A percentile compares a stretch with the other conserved stretches of the same genome.
Conservation (phyloP, 2,888 invertebrate genomes). For the Schizaphis graminum region DNA sequence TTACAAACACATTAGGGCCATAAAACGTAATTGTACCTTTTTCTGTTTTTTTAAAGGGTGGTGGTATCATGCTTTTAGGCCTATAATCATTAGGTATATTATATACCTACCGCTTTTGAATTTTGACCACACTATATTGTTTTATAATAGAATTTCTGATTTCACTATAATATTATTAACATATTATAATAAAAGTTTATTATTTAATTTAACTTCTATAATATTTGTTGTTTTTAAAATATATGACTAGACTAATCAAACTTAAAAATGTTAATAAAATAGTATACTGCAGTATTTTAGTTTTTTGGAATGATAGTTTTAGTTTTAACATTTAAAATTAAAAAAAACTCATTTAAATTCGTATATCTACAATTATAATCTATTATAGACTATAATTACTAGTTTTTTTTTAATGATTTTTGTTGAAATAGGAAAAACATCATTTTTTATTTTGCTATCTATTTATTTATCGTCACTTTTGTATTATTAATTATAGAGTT, state of each 20-base stretch:
- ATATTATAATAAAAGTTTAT: not conserved
- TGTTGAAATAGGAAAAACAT: not conserved
- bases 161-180: not conserved
- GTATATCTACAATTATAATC: not conserved
- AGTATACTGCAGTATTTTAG: not conserved
- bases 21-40: slow-evolving; percentile 44
- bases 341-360: not conserved
- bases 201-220: not conserved
- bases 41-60: slow-evolving; percentile 47
- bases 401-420: not conserved
- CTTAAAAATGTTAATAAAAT: not conserved
- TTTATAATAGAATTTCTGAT: not conserved
- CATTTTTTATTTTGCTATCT: not conserved
- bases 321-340: not conserved
- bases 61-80: slow-evolving; percentile 42
- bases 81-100: not conserved
- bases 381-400: not conserved
- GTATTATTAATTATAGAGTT: not conserved
- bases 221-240: not conserved
- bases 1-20: slow-evolving; percentile 62
- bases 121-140: not conserved
- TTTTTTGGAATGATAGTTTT: not conserved
- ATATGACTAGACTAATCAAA: not conserved
- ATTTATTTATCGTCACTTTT: not conserved
- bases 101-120: not conserved